Evolutionary conservation across 2,888 invertebrate genomes (phyloP).

Genomic region (Netelia melanura): DNA sequence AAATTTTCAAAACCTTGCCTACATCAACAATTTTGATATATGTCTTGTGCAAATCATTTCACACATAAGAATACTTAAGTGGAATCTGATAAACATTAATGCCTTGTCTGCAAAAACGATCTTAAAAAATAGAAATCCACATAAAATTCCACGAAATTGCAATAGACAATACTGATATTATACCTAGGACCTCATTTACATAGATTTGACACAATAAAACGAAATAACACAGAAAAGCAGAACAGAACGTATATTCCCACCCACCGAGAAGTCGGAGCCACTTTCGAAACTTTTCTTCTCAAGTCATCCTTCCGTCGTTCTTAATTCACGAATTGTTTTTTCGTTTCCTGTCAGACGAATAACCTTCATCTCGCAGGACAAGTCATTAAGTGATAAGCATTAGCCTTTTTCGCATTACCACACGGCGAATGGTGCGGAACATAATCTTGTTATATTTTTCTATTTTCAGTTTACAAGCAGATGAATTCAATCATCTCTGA

Average conservation of each 20-base stretch:
- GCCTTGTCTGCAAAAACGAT: no score
- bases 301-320: constrained; percentile 41
- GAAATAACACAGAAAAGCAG: neutral
- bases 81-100: no score
- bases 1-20: no score
- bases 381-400: neutral
- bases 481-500: constrained; percentile 9
- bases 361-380: constrained; percentile 53
- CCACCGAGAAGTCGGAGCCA: constrained; percentile 46
- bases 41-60: no score
- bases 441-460: neutral
- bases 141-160: neutral
- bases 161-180: neutral
- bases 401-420: neutral
- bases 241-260: neutral
- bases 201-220: neutral
- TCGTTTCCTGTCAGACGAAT: constrained; percentile 39
- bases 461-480: constrained; percentile 18
- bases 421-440: neutral
- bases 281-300: constrained; percentile 28
- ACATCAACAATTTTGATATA: no score
- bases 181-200: neutral
- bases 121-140: no score
- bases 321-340: constrained; percentile 33
- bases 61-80: no score